Percentiles rank a stretch among this genome's conserved stretches.
These are phyloP conservation scores for Drosophila niveifrons DNA, from an alignment of 2,888 invertebrate genomes.

Conservation along the genomic window DNA sequence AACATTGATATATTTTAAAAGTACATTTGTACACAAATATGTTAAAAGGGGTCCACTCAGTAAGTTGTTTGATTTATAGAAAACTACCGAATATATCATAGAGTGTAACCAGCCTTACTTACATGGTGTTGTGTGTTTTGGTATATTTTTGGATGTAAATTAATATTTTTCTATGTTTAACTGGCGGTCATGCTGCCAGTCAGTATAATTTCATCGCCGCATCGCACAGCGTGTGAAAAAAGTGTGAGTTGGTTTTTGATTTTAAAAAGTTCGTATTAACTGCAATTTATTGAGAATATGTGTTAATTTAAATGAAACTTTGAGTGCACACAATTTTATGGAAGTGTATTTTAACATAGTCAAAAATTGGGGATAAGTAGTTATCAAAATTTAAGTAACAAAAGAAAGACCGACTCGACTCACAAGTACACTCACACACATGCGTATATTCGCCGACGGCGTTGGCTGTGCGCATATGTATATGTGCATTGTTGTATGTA, in stretches of 20 bases:
- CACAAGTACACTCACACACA: slow-evolving; percentile 31
- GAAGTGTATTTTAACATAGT: slow-evolving; percentile 6
- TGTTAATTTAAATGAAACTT: slow-evolving; percentile 3
- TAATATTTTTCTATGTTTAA: background rate
- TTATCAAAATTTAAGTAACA: slow-evolving; percentile 30
- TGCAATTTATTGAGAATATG: slow-evolving; percentile 17
- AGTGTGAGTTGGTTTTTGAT: slow-evolving; percentile 64
- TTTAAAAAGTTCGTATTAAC: slow-evolving; percentile 30
- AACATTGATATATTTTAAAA: no score
- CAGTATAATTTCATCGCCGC: slow-evolving; percentile 70
- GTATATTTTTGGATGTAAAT: background rate
- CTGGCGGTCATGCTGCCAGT: slow-evolving; percentile 27
- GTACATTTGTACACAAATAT: no score
- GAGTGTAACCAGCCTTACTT: background rate
- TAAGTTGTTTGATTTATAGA: no score
- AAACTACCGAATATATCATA: no score
- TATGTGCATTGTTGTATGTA: slow-evolving; percentile 37
- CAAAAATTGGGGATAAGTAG: background rate
- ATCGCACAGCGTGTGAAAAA: slow-evolving; percentile 69
- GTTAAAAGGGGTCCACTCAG: no score
- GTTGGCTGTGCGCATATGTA: slow-evolving; percentile 50
- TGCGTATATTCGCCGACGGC: slow-evolving; percentile 58
- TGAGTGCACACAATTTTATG: slow-evolving; percentile 4
- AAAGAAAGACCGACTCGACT: slow-evolving; percentile 44
- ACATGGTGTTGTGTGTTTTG: background rate